Conservation (phyloP, 2,797 vertebrate species). For the Perodicticus potto region DNA sequence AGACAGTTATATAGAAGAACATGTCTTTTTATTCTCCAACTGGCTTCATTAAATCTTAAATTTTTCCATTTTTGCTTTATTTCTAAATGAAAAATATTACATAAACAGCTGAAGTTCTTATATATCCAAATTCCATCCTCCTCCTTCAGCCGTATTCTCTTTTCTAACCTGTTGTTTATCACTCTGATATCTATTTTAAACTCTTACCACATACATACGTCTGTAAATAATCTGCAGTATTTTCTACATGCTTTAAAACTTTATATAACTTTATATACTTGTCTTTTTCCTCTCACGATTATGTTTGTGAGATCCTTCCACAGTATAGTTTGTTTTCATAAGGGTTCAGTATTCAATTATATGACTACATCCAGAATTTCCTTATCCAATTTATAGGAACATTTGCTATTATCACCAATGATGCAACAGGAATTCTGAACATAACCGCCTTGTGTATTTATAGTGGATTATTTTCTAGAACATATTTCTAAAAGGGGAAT, state of each 20-base stretch:
- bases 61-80: constrained; percentile 15
- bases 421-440: background rate
- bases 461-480: background rate
- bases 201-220: background rate
- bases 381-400: background rate
- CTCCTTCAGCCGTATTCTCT: background rate
- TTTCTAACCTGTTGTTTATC: background rate
- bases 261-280: background rate
- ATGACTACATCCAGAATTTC: background rate
- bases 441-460: background rate
- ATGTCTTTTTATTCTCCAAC: background rate
- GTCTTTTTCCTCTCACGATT: background rate
- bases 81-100: background rate
- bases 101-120: background rate
- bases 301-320: background rate
- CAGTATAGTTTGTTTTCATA: background rate
- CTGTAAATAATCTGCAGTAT: background rate
- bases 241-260: background rate
- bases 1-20: background rate
- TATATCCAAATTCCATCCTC: background rate
- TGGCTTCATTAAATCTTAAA: constrained; percentile 27
- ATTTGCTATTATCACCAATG: background rate
- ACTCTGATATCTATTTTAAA: background rate
- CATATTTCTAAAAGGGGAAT: background rate
- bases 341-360: background rate